A percentile compares a stretch with the other conserved stretches of the same genome.
Conservation (phyloP, 1,140 invertebrate genomes). For the Bombus superbus region DNA sequence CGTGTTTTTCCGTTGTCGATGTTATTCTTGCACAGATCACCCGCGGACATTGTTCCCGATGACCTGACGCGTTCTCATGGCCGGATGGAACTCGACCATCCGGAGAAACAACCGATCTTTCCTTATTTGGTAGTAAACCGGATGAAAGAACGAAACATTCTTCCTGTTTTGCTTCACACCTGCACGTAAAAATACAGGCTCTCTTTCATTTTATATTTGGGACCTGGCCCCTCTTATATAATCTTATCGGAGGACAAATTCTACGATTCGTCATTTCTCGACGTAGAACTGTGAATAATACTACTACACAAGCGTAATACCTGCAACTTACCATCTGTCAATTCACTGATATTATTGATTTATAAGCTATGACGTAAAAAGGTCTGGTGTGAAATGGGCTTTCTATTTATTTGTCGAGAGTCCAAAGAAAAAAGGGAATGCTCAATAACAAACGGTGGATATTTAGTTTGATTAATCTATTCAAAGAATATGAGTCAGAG, state of each 20-base stretch:
- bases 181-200: background rate
- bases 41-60: slow-evolving; percentile 24
- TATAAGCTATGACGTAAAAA: too few species aligned
- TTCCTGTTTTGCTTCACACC: background rate
- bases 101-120: background rate
- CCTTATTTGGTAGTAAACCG: background rate
- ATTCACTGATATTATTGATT: background rate
- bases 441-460: background rate
- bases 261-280: too few species aligned
- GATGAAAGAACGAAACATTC: background rate
- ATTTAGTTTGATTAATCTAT: background rate
- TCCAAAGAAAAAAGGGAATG: background rate
- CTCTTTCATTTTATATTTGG: background rate
- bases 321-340: too few species aligned
- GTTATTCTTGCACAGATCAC: slow-evolving; percentile 36
- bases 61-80: slow-evolving; percentile 29
- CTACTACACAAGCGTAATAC: too few species aligned
- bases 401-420: background rate
- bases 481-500: background rate
- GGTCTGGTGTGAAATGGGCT: background rate
- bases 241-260: background rate
- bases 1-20: slow-evolving; percentile 28
- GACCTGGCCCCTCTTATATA: too few species aligned
- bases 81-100: background rate
- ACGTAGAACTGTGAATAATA: too few species aligned